Evolutionary conservation across 2,888 invertebrate genomes (phyloP).

Genomic region (Platynereis dumerilii): DNA sequence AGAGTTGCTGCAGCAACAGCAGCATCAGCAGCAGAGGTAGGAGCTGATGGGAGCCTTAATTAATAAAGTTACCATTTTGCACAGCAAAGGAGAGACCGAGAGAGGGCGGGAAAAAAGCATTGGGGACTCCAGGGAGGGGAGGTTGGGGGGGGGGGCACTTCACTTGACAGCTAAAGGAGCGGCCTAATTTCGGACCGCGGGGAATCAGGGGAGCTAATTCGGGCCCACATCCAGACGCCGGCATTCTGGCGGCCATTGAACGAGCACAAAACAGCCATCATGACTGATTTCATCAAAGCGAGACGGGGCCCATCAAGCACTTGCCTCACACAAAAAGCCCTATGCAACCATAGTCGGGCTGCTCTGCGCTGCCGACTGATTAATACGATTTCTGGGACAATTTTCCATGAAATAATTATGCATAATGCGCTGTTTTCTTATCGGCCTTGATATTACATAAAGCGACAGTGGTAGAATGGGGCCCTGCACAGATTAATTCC

Average conservation of each 20-base stretch:
- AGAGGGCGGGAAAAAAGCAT: neutral
- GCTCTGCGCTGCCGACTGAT: constrained; percentile 5
- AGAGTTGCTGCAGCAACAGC: too few relatives aligned
- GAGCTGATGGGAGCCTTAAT: too few relatives aligned
- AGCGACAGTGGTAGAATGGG: constrained; percentile 21
- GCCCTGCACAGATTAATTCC: constrained; percentile 21
- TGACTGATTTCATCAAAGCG: constrained; percentile 5
- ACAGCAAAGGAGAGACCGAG: neutral
- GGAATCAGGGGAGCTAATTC: too few relatives aligned
- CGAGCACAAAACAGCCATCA: too few relatives aligned
- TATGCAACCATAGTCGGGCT: neutral
- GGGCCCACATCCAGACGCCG: too few relatives aligned
- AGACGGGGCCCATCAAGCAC: constrained; percentile 11
- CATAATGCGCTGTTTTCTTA: constrained; percentile 25
- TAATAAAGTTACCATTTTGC: neutral
- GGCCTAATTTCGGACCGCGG: too few relatives aligned
- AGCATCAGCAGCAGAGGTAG: too few relatives aligned
- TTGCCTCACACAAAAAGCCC: constrained; percentile 7
- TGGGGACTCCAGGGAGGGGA: neutral
- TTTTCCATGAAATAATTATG: constrained; percentile 28
- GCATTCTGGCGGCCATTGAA: too few relatives aligned
- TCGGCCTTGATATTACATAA: constrained; percentile 23
- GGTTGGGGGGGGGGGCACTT: neutral
- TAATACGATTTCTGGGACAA: constrained; percentile 8
- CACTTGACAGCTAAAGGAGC: too few relatives aligned